Evolutionary conservation across 2,113 vertebrate species (phyloP), one percentile per base, ranked within the genome.

Genomic region (Acanthisitta chloris): DNA sequence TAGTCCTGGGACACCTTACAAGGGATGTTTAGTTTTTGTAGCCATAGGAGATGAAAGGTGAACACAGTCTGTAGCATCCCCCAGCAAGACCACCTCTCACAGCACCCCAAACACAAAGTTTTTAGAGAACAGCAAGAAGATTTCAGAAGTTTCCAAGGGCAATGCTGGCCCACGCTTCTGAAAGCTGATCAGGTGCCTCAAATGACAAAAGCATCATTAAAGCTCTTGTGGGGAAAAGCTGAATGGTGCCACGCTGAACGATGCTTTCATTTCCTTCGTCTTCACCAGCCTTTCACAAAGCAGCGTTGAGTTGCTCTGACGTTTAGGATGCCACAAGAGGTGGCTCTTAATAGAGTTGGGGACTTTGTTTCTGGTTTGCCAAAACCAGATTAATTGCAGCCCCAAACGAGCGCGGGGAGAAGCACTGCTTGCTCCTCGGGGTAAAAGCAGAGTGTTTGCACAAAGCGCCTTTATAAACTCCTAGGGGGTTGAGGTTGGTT

Each of bases 331-430:
- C 55, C 40, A 12, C 61, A 52, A 72, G 58, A 86, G 19, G 55
- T 38, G 81, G 48, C 78, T 77, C 45, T 70, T 66, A 29, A 25
- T 24, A 33, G 43, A 57, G 31, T 0, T 9, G 57, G 13, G 38
- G 24, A 17, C 57, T 77, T 61, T 10, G 13, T 38, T 71, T 70
- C 51, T 72, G 66, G 16, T 81, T 83, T 83, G 64, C n/a, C 0
- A 0, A 79, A 46, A 49, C 6, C 43, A 55, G 74, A 67, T 25
- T 8, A 40, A 43, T 8, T 29, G 59, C 66, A 79, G 84, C 49
- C 78, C 2, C 0, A 10, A 19, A 12, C 0, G 0, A 48, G 36
- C 33, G 0, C 0, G 1, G 4, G 25, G 71, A 57, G 58, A 42
- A 58, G 25, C 11, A 0, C 28, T 4, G n/a, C 82, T 73, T 9